A percentile compares a stretch with the other conserved stretches of the same genome.
These are phyloP conservation scores for Acanthoscelides obtectus DNA, from an alignment of 2,888 invertebrate genomes.

Conservation along the genomic window DNA sequence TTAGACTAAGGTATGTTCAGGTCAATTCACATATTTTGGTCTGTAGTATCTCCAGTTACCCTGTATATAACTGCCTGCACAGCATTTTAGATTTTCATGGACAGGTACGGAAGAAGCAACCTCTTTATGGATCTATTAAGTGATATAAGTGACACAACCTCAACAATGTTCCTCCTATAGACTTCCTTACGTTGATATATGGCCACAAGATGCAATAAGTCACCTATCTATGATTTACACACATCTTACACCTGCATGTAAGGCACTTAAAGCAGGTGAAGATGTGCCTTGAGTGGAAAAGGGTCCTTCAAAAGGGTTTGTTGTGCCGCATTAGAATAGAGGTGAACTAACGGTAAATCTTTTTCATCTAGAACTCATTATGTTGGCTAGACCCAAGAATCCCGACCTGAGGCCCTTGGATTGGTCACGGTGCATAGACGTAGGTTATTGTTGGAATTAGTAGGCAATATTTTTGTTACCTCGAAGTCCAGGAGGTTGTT, in stretches of 20 bases:
- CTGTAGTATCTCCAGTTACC: too few relatives aligned
- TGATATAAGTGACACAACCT: too few relatives aligned
- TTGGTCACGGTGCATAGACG: not conserved
- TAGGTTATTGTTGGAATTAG: not conserved
- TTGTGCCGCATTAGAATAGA: conserved; percentile 8
- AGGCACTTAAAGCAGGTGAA: not conserved
- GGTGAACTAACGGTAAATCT: conserved; percentile 30
- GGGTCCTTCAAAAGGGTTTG: not conserved
- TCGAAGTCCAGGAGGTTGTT: too few relatives aligned
- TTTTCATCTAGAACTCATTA: conserved; percentile 25
- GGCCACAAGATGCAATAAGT: not conserved
- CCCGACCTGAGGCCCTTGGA: conserved; percentile 15
- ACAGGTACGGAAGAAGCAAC: too few relatives aligned
- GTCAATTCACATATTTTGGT: too few relatives aligned
- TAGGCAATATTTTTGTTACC: too few relatives aligned
- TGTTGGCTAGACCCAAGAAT: conserved; percentile 21
- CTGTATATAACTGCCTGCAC: too few relatives aligned
- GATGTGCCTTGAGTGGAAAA: not conserved
- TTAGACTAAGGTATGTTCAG: too few relatives aligned
- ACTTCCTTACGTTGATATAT: not conserved
- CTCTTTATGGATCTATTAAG: too few relatives aligned
- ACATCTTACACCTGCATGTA: not conserved
- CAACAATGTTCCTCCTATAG: too few relatives aligned
- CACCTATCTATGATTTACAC: not conserved
- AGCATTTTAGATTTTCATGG: too few relatives aligned